Evolutionary conservation across 2,113 vertebrate genomes (phyloP).

Genomic region (Puffinus mauretanicus): DNA sequence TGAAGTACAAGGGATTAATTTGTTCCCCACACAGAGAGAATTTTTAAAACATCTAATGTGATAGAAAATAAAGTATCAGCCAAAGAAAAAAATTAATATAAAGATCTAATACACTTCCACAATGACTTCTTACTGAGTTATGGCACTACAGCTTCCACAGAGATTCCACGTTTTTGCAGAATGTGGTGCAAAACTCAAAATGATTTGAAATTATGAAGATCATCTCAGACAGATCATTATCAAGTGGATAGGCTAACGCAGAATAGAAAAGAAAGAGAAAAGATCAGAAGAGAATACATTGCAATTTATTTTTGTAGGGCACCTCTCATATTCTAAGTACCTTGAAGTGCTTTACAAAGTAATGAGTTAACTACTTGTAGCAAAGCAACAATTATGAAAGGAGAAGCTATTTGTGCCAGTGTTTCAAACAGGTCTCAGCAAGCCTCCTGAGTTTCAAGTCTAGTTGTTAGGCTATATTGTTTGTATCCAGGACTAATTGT

Average conservation of each 20-base stretch:
- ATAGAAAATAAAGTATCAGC: neutral
- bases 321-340: neutral
- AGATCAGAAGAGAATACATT: neutral
- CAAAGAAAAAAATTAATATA: neutral
- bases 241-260: neutral
- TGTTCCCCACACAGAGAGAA: neutral
- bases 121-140: neutral
- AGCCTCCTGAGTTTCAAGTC: neutral
- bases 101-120: neutral
- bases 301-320: neutral
- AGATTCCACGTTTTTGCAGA: neutral
- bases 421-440: neutral
- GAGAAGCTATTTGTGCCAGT: neutral
- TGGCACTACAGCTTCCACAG: neutral
- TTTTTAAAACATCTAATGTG: neutral
- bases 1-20: constrained; percentile 19
- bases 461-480: neutral
- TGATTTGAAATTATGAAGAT: neutral
- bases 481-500: neutral
- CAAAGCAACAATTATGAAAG: neutral
- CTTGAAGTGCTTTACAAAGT: constrained; percentile 10
- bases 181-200: neutral
- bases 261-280: neutral
- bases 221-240: neutral
- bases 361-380: constrained; percentile 1